phyloP scores from a whole-genome alignment of 2,113 vertebrate species.

The Triplophysa rosa region DNA sequence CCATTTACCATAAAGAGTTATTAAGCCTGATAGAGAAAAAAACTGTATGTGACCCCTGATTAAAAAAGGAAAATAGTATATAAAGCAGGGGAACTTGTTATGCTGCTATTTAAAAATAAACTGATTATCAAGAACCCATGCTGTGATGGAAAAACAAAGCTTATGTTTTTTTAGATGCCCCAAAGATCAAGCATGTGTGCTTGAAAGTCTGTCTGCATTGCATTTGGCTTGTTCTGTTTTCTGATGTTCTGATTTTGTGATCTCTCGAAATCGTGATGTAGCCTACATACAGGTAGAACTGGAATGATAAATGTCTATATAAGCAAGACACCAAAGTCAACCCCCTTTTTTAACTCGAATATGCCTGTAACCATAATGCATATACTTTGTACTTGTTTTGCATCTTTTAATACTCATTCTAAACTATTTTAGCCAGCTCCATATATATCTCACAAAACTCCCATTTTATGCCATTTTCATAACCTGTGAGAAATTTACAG shows the following conservation, averaged over 20 bases:
- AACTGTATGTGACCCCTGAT: constrained; percentile 65
- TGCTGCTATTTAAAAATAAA: not conserved
- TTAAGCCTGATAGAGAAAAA: constrained; percentile 62
- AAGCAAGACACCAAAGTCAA: too few relatives aligned
- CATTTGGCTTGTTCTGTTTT: too few relatives aligned
- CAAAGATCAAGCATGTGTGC: not conserved
- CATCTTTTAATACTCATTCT: not conserved
- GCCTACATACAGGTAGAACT: too few relatives aligned
- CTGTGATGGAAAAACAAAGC: not conserved
- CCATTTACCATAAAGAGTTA: constrained; percentile 68
- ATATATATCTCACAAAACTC: not conserved
- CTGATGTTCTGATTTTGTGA: too few relatives aligned
- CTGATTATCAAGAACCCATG: not conserved
- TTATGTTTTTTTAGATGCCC: not conserved
- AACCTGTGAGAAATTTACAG: not conserved
- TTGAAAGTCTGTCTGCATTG: not conserved
- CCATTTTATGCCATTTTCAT: not conserved
- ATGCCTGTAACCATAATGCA: not conserved
- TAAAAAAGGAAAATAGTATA: constrained; percentile 17
- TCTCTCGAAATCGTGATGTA: too few relatives aligned
- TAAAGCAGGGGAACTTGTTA: not conserved
- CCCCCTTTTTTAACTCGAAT: too few relatives aligned
- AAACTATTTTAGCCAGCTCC: not conserved
- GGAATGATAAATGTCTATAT: too few relatives aligned
- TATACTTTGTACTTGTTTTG: too few relatives aligned